Evolutionary conservation across 2,888 invertebrate genomes (phyloP), one percentile per base, ranked within the genome.

Genomic region (Scelioninae gen. 1): DNA sequence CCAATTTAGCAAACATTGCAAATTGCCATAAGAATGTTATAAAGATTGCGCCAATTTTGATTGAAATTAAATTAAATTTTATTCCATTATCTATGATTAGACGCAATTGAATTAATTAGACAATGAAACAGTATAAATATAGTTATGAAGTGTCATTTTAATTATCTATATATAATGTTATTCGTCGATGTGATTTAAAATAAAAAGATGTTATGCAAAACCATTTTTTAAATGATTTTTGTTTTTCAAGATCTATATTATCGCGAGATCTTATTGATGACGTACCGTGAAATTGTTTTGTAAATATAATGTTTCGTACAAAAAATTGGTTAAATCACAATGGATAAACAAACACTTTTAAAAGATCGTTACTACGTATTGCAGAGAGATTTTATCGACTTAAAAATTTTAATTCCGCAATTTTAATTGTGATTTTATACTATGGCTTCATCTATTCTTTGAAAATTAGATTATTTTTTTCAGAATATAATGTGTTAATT

Each of bases 161-260:
- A 76, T 76, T 76, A 66, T 76, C 66, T 56, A 34, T 3, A 6
- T 23, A 65, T 75, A n/a, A n/a, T 65, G 40, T 74, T 58, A 38
- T 75, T 75, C 49, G 49, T 75, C 60, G 60, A 76, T 66, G 47
- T 15, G 75, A 76, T 43, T 66, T 49, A 40, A 62, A 34, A 10
- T 10, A 5, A 23, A 23, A 0, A 31, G 58, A 71, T 71, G 60
- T 71, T 60, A 40, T 38, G 51, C 23, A 13, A 71, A 51, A 32
- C 38, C 15, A 71, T 71, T 58, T 60, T 23, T 23, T 23, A 23
- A 23, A 23, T 23, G 23, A 23, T 23, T 4, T 23, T n/a, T n/a
- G n/a, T n/a, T 23, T 23, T 23, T 23, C 4, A 4, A 23, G 23
- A 71, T 38, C 45, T 60, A 49, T 71, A 66, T 58, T 69, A 69